phyloP scores from a whole-genome alignment of 2,797 vertebrate species.

The Phrynocephalus vlangalii region DNA sequence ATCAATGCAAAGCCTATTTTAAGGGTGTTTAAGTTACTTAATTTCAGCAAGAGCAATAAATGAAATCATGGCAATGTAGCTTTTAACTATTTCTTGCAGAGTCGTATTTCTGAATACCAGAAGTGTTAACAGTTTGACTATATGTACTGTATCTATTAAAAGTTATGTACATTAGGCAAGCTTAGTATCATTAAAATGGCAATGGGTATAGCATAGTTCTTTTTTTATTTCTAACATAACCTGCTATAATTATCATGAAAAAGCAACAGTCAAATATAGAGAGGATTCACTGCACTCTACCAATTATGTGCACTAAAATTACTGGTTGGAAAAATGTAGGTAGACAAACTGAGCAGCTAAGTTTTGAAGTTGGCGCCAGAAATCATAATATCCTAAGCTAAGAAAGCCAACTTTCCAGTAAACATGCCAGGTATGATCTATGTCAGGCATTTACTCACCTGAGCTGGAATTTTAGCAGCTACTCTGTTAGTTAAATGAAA shows the following conservation, averaged over 20 bases:
- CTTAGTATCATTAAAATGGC: slow-evolving; percentile 28
- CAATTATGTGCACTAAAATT: slow-evolving; percentile 74
- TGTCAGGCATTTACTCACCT: slow-evolving; percentile 10
- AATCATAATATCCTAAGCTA: slow-evolving; percentile 48
- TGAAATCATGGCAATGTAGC: neutral
- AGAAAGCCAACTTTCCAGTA: slow-evolving; percentile 36
- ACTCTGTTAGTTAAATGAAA: slow-evolving; percentile 41
- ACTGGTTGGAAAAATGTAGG: slow-evolving; percentile 70
- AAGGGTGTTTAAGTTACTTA: neutral
- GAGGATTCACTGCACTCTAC: slow-evolving; percentile 63
- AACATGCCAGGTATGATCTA: slow-evolving; percentile 29
- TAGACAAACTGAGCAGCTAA: slow-evolving; percentile 64
- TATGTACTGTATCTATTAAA: neutral
- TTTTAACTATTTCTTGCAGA: neutral
- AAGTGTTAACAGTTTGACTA: neutral
- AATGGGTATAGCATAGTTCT: slow-evolving; percentile 9
- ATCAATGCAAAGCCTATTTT: neutral
- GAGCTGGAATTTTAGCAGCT: slow-evolving; percentile 47
- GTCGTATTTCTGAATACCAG: neutral
- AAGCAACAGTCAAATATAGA: slow-evolving; percentile 69
- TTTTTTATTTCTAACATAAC: slow-evolving; percentile 70
- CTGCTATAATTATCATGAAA: slow-evolving; percentile 74
- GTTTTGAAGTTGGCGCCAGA: slow-evolving; percentile 68
- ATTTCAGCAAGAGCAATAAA: neutral
- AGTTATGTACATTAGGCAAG: neutral